A percentile compares a stretch with the other conserved stretches of the same genome.
phyloP scores from a whole-genome alignment of 2,113 vertebrate species.

The Nycticorax nycticorax region DNA sequence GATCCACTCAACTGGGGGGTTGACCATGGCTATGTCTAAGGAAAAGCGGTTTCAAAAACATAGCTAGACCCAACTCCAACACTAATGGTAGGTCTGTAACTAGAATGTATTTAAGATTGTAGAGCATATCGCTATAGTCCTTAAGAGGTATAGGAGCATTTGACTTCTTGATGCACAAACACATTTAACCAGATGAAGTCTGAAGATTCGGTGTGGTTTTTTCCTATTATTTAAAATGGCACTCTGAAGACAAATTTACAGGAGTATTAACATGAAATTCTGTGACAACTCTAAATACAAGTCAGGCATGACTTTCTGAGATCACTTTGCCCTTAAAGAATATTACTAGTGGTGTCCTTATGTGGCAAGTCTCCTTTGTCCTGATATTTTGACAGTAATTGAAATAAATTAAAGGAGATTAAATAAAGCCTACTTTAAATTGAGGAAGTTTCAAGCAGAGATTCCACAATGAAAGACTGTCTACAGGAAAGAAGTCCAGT shows the following conservation, averaged over 20 bases:
- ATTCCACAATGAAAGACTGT: not conserved
- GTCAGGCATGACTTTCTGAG: not conserved
- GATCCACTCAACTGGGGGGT: not conserved
- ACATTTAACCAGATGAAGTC: not conserved
- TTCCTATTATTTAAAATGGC: not conserved
- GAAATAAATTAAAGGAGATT: not conserved
- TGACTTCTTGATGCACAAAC: not conserved
- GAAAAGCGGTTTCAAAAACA: not conserved
- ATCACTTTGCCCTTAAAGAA: not conserved
- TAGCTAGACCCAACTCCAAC: not conserved
- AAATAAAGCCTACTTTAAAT: not conserved
- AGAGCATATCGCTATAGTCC: not conserved
- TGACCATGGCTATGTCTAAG: not conserved
- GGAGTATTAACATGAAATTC: not conserved
- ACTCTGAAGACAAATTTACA: not conserved
- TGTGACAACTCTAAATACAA: not conserved
- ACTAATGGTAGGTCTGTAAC: not conserved
- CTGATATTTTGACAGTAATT: not conserved
- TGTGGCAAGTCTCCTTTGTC: not conserved
- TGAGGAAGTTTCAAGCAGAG: not conserved
- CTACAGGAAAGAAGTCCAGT: not conserved
- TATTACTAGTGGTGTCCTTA: not conserved
- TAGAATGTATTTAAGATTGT: not conserved
- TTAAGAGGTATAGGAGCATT: not conserved
- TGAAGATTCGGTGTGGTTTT: not conserved